Conservation (phyloP, 2,113 vertebrate species). For the Hemibates koningsi region DNA sequence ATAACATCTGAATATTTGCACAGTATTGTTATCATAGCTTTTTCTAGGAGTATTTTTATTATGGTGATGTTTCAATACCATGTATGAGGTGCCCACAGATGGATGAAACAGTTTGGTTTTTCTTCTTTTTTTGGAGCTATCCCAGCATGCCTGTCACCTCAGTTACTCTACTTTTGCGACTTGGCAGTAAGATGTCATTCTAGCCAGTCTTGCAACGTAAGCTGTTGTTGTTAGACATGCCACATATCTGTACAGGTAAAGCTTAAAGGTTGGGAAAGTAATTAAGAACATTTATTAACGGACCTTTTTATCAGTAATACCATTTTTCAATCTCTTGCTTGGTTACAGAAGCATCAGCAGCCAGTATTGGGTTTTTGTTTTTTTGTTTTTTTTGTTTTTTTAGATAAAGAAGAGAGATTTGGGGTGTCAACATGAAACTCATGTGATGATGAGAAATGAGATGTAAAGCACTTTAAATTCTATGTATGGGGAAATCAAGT, state of each 20-base stretch:
- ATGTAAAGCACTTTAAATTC: constrained; percentile 32
- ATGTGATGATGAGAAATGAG: neutral
- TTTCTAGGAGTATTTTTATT: constrained; percentile 32
- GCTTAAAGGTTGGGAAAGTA: neutral
- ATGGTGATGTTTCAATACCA: constrained; percentile 26
- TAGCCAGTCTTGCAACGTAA: neutral
- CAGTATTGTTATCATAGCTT: constrained; percentile 16
- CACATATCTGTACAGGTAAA: neutral
- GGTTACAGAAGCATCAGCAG: neutral
- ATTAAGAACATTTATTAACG: neutral
- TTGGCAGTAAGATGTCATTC: neutral
- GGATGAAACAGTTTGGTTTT: neutral
- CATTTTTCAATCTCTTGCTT: neutral
- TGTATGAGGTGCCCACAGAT: neutral
- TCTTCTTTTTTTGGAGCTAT: neutral
- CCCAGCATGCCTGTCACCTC: neutral
- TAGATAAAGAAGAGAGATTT: neutral
- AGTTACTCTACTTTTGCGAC: neutral
- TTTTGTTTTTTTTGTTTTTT: neutral
- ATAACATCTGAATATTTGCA: constrained; percentile 37
- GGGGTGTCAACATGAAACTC: neutral
- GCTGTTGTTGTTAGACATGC: neutral
- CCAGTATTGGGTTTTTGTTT: neutral
- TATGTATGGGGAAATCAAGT: neutral
- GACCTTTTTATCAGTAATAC: neutral